A percentile compares a stretch with the other conserved stretches of the same genome.
These are phyloP conservation scores for Hoplodrina blanda DNA, from an alignment of 2,888 invertebrate species.

Conservation along the genomic window DNA sequence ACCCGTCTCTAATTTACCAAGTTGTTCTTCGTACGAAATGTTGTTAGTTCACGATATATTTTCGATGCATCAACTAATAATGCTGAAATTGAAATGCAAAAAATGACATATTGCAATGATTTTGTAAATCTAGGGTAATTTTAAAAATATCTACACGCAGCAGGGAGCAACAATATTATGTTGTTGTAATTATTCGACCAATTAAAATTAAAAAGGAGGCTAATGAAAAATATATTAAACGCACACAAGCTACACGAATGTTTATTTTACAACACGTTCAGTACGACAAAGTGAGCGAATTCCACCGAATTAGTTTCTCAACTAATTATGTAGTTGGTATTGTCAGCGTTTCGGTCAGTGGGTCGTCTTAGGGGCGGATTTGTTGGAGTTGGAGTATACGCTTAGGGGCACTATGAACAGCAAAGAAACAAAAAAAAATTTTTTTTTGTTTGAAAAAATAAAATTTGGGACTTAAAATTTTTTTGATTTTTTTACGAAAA, in stretches of 20 bases:
- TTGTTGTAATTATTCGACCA: constrained; percentile 33
- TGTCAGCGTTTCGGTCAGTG: no score
- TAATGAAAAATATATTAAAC: constrained; percentile 41
- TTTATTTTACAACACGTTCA: constrained; percentile 52
- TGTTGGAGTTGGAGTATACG: no score
- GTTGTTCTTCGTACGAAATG: constrained; percentile 22
- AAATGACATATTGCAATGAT: background rate
- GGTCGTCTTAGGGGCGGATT: no score
- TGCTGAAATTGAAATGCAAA: background rate
- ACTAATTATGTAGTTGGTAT: constrained; percentile 20
- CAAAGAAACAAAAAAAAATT: no score
- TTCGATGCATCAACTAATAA: constrained; percentile 9
- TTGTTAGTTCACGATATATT: constrained; percentile 23
- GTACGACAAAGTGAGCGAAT: constrained; percentile 49
- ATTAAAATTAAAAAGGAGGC: constrained; percentile 45
- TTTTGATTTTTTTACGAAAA: no score
- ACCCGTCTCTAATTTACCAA: constrained; percentile 51
- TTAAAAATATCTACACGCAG: background rate
- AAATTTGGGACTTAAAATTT: no score
- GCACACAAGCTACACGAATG: constrained; percentile 29
- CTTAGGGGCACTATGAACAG: no score
- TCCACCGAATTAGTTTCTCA: constrained; percentile 49
- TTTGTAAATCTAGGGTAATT: background rate
- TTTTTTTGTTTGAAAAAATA: no score
- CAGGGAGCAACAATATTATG: constrained; percentile 17